These are phyloP conservation scores for Hesperophylax magnus DNA, from an alignment of 1,140 invertebrate genomes.

Conservation along the genomic window DNA sequence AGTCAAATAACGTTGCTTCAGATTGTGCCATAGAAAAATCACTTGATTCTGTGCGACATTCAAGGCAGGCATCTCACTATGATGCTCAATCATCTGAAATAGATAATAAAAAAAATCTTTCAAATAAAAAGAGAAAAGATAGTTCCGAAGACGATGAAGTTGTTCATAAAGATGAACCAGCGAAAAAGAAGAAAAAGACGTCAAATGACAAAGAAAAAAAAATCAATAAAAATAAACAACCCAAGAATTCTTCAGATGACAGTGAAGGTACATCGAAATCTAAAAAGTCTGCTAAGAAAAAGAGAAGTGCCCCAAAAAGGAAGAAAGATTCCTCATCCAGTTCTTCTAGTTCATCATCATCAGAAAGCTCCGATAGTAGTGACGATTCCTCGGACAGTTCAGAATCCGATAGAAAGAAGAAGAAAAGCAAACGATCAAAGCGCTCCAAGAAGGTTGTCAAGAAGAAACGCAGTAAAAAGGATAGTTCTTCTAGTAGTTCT, in stretches of 20 bases:
- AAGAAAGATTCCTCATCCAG: conserved; percentile 45
- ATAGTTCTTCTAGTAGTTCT: conserved; percentile 41
- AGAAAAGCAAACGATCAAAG: conserved; percentile 42
- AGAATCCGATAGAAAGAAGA: conserved; percentile 47
- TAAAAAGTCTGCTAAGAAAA: conserved; percentile 25
- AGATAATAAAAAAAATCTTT: conserved; percentile 2
- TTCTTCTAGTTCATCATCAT: conserved; percentile 49
- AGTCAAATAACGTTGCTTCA: not conserved
- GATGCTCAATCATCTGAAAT: conserved; percentile 12
- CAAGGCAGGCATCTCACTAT: not conserved
- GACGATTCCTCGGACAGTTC: conserved; percentile 51
- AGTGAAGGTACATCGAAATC: conserved; percentile 12
- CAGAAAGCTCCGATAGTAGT: conserved; percentile 48
- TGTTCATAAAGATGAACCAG: conserved; percentile 1
- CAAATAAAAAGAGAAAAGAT: conserved; percentile 11
- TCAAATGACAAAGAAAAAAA: conserved; percentile 42
- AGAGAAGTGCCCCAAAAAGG: conserved; percentile 33
- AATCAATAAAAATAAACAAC: conserved; percentile 22
- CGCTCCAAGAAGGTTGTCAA: conserved; percentile 22
- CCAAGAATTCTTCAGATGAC: conserved; percentile 38
- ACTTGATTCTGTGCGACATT: not conserved
- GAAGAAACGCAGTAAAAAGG: conserved; percentile 46
- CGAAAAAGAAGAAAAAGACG: conserved; percentile 37
- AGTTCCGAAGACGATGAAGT: not conserved
- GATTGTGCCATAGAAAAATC: not conserved